Percentiles rank a stretch among this genome's conserved stretches.
Conservation (phyloP, 2,113 vertebrate species). For the Neotragus moschatus region DNA sequence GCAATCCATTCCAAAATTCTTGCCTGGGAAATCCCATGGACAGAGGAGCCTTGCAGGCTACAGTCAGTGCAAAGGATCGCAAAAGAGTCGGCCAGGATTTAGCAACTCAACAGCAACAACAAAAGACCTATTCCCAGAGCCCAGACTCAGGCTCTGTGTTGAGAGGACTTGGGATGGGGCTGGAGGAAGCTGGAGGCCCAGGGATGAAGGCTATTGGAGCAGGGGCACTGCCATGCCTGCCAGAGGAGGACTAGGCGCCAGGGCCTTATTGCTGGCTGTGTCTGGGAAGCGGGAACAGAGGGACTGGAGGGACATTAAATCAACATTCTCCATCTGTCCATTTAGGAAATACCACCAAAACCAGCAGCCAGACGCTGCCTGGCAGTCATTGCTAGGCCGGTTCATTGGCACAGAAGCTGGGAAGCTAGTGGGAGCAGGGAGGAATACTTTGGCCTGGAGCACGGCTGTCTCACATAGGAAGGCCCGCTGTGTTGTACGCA, state of each 20-base stretch:
- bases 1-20: background rate
- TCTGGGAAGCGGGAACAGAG: background rate
- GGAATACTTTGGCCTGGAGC: background rate
- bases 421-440: background rate
- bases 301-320: background rate
- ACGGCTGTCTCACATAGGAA: background rate
- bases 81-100: background rate
- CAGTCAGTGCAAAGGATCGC: background rate
- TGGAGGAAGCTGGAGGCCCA: background rate
- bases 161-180: background rate
- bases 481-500: background rate
- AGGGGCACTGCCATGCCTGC: background rate
- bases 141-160: fast-evolving
- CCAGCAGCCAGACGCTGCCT: constrained; percentile 40
- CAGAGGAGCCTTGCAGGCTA: background rate
- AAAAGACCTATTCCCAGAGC: background rate
- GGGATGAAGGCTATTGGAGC: background rate
- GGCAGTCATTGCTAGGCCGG: background rate
- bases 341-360: background rate
- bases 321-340: constrained; percentile 46
- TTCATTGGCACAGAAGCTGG: background rate
- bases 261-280: background rate
- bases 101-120: background rate
- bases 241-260: background rate
- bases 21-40: background rate